phyloP scores from a whole-genome alignment of 2,797 vertebrate species.

The Sebastes taczanowskii region DNA sequence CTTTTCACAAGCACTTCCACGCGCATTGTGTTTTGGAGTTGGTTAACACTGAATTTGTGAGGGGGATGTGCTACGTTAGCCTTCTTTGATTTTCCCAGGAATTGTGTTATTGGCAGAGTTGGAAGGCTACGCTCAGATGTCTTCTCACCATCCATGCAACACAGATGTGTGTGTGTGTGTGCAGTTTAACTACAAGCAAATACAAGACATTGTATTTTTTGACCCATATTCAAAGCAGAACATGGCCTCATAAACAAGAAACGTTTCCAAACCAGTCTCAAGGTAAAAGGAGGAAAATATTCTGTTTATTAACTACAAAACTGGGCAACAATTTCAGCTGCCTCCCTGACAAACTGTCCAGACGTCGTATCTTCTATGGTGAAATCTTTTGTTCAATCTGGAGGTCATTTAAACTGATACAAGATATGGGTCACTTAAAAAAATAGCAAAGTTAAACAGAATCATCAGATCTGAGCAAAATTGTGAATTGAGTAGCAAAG shows the following conservation, averaged over 20 bases:
- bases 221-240: neutral
- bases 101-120: conserved; percentile 29
- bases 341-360: neutral
- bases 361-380: neutral
- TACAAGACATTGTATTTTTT: neutral
- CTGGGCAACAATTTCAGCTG: neutral
- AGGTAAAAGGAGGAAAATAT: neutral
- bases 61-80: neutral
- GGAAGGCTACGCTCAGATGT: neutral
- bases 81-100: conserved; percentile 23
- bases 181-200: neutral
- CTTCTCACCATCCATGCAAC: neutral
- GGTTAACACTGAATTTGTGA: conserved; percentile 20
- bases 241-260: neutral
- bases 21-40: conserved; percentile 12
- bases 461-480: neutral
- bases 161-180: neutral
- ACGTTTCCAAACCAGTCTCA: neutral
- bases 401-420: neutral
- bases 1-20: conserved; percentile 15
- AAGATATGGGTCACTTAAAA: neutral
- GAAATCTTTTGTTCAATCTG: neutral
- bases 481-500: neutral
- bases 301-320: neutral
- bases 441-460: neutral